These are phyloP conservation scores for Oriolus oriolus DNA, from an alignment of 2,113 vertebrate species.

Conservation along the genomic window DNA sequence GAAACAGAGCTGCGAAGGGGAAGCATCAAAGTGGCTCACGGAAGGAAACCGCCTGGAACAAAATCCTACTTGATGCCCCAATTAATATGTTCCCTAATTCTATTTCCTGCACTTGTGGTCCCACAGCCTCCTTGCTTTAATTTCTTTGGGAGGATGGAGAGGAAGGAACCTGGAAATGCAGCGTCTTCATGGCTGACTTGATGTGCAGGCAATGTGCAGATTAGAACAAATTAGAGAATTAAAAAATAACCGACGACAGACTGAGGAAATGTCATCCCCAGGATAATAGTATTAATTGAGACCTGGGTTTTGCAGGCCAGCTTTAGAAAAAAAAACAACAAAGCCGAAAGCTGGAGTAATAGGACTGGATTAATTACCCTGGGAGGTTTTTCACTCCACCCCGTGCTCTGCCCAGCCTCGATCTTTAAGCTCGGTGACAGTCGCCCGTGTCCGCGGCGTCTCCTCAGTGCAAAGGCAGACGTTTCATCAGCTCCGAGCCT, in stretches of 20 bases:
- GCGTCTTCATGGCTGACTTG: conserved; percentile 78
- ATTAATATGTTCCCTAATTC: conserved; percentile 86
- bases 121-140: conserved; percentile 77
- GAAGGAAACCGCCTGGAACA: conserved; percentile 83
- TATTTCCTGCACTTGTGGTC: conserved; percentile 83
- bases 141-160: conserved; percentile 82
- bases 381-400: background rate
- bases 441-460: fast-evolving
- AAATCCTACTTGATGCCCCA: conserved; percentile 85
- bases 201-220: conserved; percentile 78
- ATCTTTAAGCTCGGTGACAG: background rate
- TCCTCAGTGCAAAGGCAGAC: background rate
- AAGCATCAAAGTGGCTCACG: conserved; percentile 82
- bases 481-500: background rate
- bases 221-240: conserved; percentile 86
- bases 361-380: conserved; percentile 27
- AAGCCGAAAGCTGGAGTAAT: conserved; percentile 1
- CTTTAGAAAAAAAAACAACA: conserved; percentile 10
- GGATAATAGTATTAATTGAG: conserved; percentile 82
- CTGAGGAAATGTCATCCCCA: conserved; percentile 80
- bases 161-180: conserved; percentile 81
- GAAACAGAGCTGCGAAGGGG: conserved; percentile 79
- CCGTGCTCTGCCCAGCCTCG: background rate
- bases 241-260: conserved; percentile 74
- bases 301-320: conserved; percentile 64